These are phyloP conservation scores for Ammospiza maritima DNA, from an alignment of 2,797 vertebrate species.

Conservation along the genomic window DNA sequence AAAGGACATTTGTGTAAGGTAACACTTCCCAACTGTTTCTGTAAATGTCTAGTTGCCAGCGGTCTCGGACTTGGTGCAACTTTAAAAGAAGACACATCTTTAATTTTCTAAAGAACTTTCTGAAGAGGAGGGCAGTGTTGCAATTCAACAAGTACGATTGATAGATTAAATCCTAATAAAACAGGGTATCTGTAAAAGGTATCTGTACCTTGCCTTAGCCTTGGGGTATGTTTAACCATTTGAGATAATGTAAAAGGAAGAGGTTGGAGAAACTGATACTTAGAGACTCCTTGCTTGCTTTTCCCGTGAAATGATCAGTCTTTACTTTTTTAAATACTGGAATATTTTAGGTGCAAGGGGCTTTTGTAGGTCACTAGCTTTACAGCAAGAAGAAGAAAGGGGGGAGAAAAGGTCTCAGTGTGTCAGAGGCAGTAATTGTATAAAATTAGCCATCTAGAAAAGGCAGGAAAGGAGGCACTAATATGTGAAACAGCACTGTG, in stretches of 20 bases:
- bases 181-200: neutral
- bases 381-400: constrained; percentile 26
- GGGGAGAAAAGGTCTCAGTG: constrained; percentile 33
- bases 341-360: constrained; percentile 30
- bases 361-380: constrained; percentile 68
- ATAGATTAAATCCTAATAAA: neutral
- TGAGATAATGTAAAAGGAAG: neutral
- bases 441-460: constrained; percentile 71
- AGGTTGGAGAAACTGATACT: neutral
- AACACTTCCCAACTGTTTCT: neutral
- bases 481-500: constrained; percentile 47
- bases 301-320: neutral
- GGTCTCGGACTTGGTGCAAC: neutral
- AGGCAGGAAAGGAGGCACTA: constrained; percentile 60
- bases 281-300: neutral
- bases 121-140: rapidly evolving
- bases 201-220: neutral
- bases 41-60: neutral
- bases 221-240: neutral
- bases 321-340: neutral
- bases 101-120: neutral
- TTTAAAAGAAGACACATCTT: neutral
- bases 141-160: neutral
- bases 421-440: constrained; percentile 70
- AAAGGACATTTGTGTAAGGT: neutral